phyloP scores from a whole-genome alignment of 1,140 invertebrate genomes.

The Forficula auricularia region DNA sequence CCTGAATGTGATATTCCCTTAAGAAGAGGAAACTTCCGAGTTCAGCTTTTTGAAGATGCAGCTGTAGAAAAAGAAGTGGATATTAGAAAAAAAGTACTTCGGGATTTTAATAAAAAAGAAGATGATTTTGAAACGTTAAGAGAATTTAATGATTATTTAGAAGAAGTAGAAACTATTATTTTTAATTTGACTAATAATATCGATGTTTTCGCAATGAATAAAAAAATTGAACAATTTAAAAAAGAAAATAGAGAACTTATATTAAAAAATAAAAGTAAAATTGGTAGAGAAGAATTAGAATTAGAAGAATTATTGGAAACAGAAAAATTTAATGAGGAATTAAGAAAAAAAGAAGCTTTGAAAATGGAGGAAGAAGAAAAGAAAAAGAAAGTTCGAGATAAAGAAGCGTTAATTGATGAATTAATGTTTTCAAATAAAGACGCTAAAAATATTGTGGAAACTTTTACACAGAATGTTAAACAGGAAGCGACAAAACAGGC shows the following conservation, averaged over 20 bases:
- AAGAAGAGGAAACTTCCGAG: slow-evolving; percentile 73
- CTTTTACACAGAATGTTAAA: slow-evolving; percentile 52
- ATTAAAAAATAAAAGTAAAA: slow-evolving; percentile 61
- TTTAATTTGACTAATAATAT: slow-evolving; percentile 84
- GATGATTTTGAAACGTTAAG: slow-evolving; percentile 65
- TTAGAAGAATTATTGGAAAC: slow-evolving; percentile 74
- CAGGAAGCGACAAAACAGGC: slow-evolving; percentile 34
- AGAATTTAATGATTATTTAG: slow-evolving; percentile 87
- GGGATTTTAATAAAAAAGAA: slow-evolving; percentile 82
- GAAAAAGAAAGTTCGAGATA: slow-evolving; percentile 62
- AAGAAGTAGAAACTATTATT: slow-evolving; percentile 78
- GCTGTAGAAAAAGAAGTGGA: slow-evolving; percentile 95
- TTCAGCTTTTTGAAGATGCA: slow-evolving; percentile 92
- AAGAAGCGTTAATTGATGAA: slow-evolving; percentile 83
- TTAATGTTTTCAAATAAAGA: slow-evolving; percentile 80
- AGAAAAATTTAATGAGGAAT: slow-evolving; percentile 54
- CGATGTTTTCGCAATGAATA: slow-evolving; percentile 76
- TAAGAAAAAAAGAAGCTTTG: slow-evolving; percentile 39
- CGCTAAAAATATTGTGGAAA: slow-evolving; percentile 71
- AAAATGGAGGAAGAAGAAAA: slow-evolving; percentile 57
- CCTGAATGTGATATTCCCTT: slow-evolving; percentile 79
- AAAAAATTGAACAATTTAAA: slow-evolving; percentile 84
- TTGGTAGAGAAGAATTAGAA: slow-evolving; percentile 48
- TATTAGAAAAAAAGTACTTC: slow-evolving; percentile 71
- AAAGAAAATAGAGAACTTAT: slow-evolving; percentile 84